Conservation (phyloP, 2,797 vertebrate species). For the Cirrhinus mrigala region DNA sequence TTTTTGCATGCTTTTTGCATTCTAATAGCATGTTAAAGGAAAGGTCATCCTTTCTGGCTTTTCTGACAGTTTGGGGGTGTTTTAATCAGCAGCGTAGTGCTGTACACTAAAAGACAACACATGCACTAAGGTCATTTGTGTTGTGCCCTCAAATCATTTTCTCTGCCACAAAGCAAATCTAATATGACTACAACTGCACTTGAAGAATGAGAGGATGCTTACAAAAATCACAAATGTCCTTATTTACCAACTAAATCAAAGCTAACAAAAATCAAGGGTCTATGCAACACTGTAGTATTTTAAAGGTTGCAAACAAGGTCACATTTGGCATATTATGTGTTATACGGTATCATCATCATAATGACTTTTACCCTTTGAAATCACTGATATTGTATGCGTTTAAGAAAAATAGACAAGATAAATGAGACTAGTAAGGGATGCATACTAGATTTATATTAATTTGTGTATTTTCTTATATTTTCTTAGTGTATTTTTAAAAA, state of each 20-base stretch:
- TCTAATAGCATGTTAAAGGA: background rate
- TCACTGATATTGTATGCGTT: background rate
- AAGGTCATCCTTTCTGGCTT: background rate
- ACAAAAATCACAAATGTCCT: background rate
- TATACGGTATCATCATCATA: background rate
- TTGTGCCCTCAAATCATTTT: slow-evolving; percentile 3
- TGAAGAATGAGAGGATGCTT: background rate
- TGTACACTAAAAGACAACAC: background rate
- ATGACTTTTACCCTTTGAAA: background rate
- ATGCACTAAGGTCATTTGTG: background rate
- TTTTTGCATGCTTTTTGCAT: background rate
- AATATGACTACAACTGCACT: background rate
- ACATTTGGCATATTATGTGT: background rate
- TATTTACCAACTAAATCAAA: background rate
- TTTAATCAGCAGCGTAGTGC: background rate
- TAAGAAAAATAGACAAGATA: background rate
- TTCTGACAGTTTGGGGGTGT: background rate
- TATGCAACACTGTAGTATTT: background rate
- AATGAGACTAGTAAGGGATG: background rate
- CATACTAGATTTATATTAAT: background rate
- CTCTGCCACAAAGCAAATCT: background rate
- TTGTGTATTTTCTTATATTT: background rate
- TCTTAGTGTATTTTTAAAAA: background rate
- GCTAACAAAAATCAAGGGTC: background rate
- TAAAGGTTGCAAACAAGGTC: background rate